Evolutionary conservation across 2,113 vertebrate species (phyloP).

Genomic region (Gila orcuttii): DNA sequence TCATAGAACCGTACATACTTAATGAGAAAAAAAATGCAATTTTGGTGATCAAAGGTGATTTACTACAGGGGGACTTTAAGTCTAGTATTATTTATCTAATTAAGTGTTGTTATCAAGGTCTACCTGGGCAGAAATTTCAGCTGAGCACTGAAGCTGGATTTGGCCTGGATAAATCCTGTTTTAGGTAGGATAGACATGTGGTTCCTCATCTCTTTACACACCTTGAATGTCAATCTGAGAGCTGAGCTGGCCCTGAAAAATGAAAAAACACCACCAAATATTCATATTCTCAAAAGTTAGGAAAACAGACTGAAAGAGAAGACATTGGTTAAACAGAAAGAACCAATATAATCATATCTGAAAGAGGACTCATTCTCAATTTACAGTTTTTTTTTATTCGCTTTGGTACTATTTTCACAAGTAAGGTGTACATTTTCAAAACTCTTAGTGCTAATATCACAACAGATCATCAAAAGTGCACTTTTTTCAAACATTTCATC

Average conservation of each 20-base stretch:
- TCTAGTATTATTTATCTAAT: too few species aligned
- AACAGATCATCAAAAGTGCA: too few species aligned
- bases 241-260: constrained; percentile 77
- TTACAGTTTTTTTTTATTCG: too few species aligned
- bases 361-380: not conserved
- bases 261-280: constrained; percentile 56
- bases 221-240: constrained; percentile 83
- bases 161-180: constrained; percentile 82
- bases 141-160: constrained; percentile 80
- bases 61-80: too few species aligned
- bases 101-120: constrained; percentile 30
- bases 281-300: constrained; percentile 23
- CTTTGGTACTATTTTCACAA: too few species aligned
- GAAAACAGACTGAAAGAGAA: not conserved
- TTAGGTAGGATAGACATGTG: constrained; percentile 89
- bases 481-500: too few species aligned
- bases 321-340: not conserved
- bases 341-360: not conserved
- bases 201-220: constrained; percentile 83
- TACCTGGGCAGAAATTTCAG: constrained; percentile 92
- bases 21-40: too few species aligned
- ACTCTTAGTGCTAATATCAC: too few species aligned
- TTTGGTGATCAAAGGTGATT: too few species aligned
- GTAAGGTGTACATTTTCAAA: too few species aligned
- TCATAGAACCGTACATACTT: too few species aligned